phyloP scores from a whole-genome alignment of 2,797 vertebrate genomes.

The Anguilla obscura region DNA sequence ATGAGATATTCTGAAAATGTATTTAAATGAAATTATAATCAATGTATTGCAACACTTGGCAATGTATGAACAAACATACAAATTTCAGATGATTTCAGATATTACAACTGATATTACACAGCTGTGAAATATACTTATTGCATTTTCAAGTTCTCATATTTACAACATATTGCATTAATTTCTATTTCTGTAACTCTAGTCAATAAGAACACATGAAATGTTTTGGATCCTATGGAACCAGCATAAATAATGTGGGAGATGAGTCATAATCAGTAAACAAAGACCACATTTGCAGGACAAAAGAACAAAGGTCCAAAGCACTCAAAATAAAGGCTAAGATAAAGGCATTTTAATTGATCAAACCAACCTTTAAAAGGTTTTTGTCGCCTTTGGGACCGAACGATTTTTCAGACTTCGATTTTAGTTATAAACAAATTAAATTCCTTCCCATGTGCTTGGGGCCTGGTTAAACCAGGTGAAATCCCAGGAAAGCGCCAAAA shows the following conservation, averaged over 20 bases:
- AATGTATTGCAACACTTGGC: no score
- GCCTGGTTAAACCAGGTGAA: not conserved
- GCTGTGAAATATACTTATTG: no score
- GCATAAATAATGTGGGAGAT: not conserved
- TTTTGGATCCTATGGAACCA: not conserved
- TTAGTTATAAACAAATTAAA: not conserved
- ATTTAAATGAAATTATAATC: no score
- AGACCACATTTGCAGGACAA: not conserved
- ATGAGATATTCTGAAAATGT: no score
- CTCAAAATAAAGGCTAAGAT: not conserved
- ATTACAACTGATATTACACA: not conserved
- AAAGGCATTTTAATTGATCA: slow-evolving; percentile 5
- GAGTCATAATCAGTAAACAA: not conserved
- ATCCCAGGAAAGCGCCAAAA: not conserved
- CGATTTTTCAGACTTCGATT: slow-evolving; percentile 8
- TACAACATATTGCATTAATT: not conserved
- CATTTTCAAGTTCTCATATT: not conserved
- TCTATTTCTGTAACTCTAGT: not conserved
- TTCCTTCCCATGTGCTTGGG: not conserved
- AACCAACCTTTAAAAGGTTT: not conserved
- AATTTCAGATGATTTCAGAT: not conserved
- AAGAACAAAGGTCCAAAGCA: not conserved
- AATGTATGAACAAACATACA: not conserved
- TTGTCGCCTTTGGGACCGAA: not conserved
- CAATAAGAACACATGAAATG: not conserved